Evolutionary conservation across 2,888 invertebrate species (phyloP), one percentile per base, ranked within the genome.

Genomic region (Cotesia congregata): DNA sequence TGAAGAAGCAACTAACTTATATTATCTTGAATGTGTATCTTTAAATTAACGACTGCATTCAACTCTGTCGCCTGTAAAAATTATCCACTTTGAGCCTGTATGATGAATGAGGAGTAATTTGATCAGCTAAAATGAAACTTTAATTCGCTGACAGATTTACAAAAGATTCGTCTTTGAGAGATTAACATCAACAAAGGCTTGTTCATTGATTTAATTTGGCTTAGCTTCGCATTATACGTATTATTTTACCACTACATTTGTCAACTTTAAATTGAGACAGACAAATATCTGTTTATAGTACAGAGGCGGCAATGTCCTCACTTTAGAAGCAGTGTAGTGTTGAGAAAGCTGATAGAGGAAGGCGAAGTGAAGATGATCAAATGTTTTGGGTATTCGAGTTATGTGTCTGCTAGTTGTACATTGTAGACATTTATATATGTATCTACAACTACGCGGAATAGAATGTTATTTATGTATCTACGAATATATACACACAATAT

Each of bases 341-440:
- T 62, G 20, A 39, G 67, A 67, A 40, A 67, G 6, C n/a, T 30
- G 38, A 67, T 12, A n/a, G 30, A 38, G 38, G n/a, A 12, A 67
- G 61, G 39, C 12, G 7, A 39, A 17, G 12, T 12, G 15, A 30
- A 70, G 59, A 61, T 38, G 38, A 71, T 71, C 61, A 71, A 60
- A 71, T 71, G 61, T 71, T 71, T 40, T 39, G 62, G 38, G 15
- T 39, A 62, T 39, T 62, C 71, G n/a, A 62, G 62, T 62, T 20
- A 61, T 61, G 61, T 39, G 61, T 71, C 30, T 30, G 38, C 6
- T 17, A 40, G 59, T 59, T 50, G n/a, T 30, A 20, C 5, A 17
- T 50, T 9, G n/a, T 15, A 40, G 12, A 12, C 39, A 40, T 41
- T 17, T 41, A 69, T 50, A 50, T 12, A 50, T 50, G 12, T 50